A percentile compares a stretch with the other conserved stretches of the same genome.
These are phyloP conservation scores for Drosophila arawakana DNA, from an alignment of 1,140 invertebrate genomes.

Conservation along the genomic window DNA sequence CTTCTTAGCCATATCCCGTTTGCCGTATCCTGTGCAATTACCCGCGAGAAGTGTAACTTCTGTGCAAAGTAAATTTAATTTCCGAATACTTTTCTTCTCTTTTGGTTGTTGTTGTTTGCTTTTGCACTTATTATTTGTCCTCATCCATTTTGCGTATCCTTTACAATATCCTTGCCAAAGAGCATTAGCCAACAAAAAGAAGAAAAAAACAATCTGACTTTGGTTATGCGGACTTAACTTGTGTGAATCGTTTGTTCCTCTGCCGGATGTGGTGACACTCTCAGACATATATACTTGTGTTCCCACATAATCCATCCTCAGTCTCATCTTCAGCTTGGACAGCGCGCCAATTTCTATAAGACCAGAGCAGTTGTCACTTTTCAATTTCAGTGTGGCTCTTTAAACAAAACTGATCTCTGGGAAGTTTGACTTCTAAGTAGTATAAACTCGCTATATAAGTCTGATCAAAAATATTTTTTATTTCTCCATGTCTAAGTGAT, in stretches of 20 bases:
- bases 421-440: no score
- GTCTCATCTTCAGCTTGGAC: not conserved
- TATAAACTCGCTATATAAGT: no score
- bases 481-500: no score
- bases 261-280: constrained; percentile 38
- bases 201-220: constrained; percentile 22
- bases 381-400: not conserved
- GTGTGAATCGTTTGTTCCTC: not conserved
- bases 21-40: constrained; percentile 35
- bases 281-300: not conserved
- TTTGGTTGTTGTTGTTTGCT: constrained; percentile 1
- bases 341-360: not conserved
- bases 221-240: constrained; percentile 11
- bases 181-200: constrained; percentile 32
- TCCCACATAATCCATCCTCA: constrained; percentile 20
- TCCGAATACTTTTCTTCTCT: constrained; percentile 2
- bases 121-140: constrained; percentile 26
- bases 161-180: constrained; percentile 17
- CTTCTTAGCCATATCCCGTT: constrained; percentile 21
- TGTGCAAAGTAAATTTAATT: constrained; percentile 32
- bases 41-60: constrained; percentile 5
- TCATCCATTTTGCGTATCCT: constrained; percentile 6
- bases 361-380: not conserved
- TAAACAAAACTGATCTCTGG: no score
- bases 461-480: no score